These are phyloP conservation scores for Drusus annulatus DNA, from an alignment of 1,140 invertebrate genomes.

Conservation along the genomic window DNA sequence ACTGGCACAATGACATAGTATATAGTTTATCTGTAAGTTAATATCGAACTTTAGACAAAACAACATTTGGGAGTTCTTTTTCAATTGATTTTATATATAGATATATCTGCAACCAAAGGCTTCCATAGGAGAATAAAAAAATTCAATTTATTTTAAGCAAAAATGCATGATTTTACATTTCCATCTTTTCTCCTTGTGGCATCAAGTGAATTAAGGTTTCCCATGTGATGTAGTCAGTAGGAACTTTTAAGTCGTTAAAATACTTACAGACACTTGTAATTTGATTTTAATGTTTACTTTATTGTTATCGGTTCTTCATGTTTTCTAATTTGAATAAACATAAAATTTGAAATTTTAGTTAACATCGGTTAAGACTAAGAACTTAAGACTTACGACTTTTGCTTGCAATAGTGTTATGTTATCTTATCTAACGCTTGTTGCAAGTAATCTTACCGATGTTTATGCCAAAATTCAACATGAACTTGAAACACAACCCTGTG, in stretches of 20 bases:
- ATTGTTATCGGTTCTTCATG: too few species aligned
- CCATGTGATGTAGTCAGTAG: background rate
- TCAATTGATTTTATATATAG: background rate
- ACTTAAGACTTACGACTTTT: too few species aligned
- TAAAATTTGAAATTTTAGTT: too few species aligned
- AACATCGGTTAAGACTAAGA: too few species aligned
- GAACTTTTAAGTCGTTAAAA: background rate
- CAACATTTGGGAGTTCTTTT: background rate
- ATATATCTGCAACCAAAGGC: background rate
- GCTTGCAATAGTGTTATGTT: too few species aligned
- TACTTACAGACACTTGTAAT: too few species aligned
- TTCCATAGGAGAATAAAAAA: background rate
- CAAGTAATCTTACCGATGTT: background rate
- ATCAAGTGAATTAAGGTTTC: background rate
- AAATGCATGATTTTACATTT: background rate
- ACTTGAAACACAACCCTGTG: background rate
- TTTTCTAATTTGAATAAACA: too few species aligned
- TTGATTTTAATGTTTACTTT: too few species aligned
- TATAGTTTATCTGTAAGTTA: background rate
- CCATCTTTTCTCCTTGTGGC: slow-evolving; percentile 4
- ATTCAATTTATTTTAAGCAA: background rate
- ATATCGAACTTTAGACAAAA: slow-evolving; percentile 9
- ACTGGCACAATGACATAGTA: too few species aligned
- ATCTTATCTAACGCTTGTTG: background rate
- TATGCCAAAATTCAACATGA: background rate